Evolutionary conservation across 1,140 invertebrate species (phyloP).

Genomic region (Nebria ingens): DNA sequence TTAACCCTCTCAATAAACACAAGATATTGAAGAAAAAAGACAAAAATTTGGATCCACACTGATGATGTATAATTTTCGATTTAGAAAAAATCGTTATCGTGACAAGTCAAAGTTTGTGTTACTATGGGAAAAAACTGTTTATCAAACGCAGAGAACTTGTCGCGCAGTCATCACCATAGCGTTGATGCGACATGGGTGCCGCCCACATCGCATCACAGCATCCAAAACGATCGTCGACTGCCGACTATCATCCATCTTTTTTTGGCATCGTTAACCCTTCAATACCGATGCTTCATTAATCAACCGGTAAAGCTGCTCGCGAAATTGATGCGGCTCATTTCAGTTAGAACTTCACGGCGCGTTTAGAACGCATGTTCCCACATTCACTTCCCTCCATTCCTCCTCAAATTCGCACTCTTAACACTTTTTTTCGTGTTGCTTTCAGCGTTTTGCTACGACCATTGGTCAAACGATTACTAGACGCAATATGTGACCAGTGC

Average conservation of each 20-base stretch:
- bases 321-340: slow-evolving; percentile 6
- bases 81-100: neutral
- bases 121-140: neutral
- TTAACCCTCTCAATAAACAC: no score
- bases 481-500: no score
- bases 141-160: slow-evolving; percentile 3
- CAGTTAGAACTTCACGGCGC: neutral
- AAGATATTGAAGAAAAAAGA: no score
- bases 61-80: no score
- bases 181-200: neutral
- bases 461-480: no score
- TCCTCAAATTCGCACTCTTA: no score
- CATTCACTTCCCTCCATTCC: neutral
- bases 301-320: slow-evolving; percentile 12
- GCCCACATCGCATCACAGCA: neutral
- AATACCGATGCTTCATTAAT: slow-evolving; percentile 16
- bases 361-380: neutral
- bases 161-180: neutral
- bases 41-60: no score
- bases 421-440: no score
- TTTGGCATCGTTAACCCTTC: slow-evolving; percentile 18
- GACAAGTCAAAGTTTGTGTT: neutral
- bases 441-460: no score
- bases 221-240: slow-evolving; percentile 11
- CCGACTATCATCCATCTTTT: slow-evolving; percentile 16